These are phyloP conservation scores for Drosophila auraria DNA, from an alignment of 1,140 invertebrate genomes.

Conservation along the genomic window DNA sequence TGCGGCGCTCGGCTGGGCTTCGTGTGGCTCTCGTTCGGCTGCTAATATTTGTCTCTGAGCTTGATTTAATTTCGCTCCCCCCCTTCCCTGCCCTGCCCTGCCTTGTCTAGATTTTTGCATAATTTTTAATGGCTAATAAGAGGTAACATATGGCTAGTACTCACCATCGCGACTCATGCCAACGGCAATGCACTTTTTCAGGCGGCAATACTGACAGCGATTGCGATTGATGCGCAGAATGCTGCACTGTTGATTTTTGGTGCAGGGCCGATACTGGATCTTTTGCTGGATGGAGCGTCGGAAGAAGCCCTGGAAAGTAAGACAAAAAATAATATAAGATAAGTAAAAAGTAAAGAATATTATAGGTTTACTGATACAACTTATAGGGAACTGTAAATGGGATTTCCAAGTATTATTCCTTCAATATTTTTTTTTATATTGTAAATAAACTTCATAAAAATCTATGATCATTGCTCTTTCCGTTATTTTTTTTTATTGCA, in stretches of 20 bases:
- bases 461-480: no score
- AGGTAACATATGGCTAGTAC: slow-evolving; percentile 68
- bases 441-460: no score
- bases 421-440: no score
- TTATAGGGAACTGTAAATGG: background rate
- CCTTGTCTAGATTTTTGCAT: slow-evolving; percentile 17
- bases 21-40: slow-evolving; percentile 6
- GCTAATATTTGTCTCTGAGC: slow-evolving; percentile 26
- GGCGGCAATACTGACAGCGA: slow-evolving; percentile 97
- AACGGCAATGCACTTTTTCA: slow-evolving; percentile 99
- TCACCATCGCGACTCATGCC: slow-evolving; percentile 99
- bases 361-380: background rate
- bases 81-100: no score
- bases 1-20: slow-evolving; percentile 9
- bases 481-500: no score
- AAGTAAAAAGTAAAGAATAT: background rate
- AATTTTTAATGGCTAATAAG: background rate
- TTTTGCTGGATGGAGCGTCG: slow-evolving; percentile 98
- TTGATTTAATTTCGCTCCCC: slow-evolving; percentile 37
- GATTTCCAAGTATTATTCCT: background rate
- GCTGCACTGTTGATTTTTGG: slow-evolving; percentile 98
- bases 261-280: slow-evolving; percentile 98
- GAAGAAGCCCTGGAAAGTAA: slow-evolving; percentile 92
- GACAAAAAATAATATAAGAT: background rate
- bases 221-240: slow-evolving; percentile 98